Conservation (phyloP, 1,140 invertebrate genomes). For the Homalodisca vitripennis region DNA sequence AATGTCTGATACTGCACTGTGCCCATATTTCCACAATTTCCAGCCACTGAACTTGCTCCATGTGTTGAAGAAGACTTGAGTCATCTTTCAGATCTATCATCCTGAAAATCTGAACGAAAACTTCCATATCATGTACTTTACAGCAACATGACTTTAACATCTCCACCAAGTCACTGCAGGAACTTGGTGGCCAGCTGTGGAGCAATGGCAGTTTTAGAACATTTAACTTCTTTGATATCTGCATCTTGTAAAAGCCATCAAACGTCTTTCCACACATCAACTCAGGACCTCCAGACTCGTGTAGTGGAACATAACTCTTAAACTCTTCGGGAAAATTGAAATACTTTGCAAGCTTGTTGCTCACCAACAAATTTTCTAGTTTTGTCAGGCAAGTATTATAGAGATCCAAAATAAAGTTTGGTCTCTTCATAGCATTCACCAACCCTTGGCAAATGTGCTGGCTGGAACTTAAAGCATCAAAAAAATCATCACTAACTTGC, state of each 20-base stretch:
- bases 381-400: slow-evolving; percentile 16
- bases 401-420: slow-evolving; percentile 3
- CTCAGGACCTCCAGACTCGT: slow-evolving; percentile 6
- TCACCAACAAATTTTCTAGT: slow-evolving; percentile 12
- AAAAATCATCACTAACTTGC: slow-evolving; percentile 12
- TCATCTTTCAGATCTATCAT: slow-evolving; percentile 32
- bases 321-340: slow-evolving; percentile 13
- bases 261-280: not conserved
- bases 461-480: not conserved
- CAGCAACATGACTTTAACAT: slow-evolving; percentile 2
- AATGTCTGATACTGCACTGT: slow-evolving; percentile 14
- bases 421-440: not conserved
- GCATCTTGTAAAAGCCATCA: not conserved
- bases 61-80: slow-evolving; percentile 5
- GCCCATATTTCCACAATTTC: slow-evolving; percentile 33
- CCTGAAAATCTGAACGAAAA: slow-evolving; percentile 20
- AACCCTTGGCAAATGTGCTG: not conserved
- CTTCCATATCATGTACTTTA: not conserved
- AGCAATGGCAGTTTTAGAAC: not conserved
- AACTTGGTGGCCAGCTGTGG: not conserved
- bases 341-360: slow-evolving; percentile 12
- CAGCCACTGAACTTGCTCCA: slow-evolving; percentile 34
- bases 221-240: slow-evolving; percentile 16
- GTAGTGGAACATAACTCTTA: not conserved
- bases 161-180: not conserved